These are phyloP conservation scores for Chrysomela aeneicollis DNA, from an alignment of 2,888 invertebrate genomes.

Conservation along the genomic window DNA sequence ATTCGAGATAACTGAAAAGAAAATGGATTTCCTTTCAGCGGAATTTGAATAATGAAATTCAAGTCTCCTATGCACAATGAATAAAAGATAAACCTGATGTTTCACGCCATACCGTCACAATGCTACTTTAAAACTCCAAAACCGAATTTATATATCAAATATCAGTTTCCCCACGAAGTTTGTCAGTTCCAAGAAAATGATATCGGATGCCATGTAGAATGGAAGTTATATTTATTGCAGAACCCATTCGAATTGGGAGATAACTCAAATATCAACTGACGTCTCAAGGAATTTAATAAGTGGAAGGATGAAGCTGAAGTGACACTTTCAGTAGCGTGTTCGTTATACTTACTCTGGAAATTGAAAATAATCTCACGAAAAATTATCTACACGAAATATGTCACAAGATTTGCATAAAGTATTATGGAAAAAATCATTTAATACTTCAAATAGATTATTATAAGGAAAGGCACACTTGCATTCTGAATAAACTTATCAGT, in stretches of 20 bases:
- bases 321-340: too few relatives aligned
- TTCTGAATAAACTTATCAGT: too few relatives aligned
- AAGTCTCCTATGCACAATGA: slow-evolving; percentile 16
- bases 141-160: slow-evolving; percentile 22
- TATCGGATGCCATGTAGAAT: slow-evolving; percentile 1
- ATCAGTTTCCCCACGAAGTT: slow-evolving; percentile 14
- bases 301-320: too few relatives aligned
- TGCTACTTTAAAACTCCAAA: slow-evolving; percentile 16
- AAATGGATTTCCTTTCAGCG: slow-evolving; percentile 1
- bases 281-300: too few relatives aligned
- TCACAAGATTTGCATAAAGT: too few relatives aligned
- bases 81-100: slow-evolving; percentile 25
- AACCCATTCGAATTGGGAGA: not conserved
- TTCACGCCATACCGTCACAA: slow-evolving; percentile 17
- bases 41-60: slow-evolving; percentile 22
- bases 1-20: slow-evolving; percentile 6
- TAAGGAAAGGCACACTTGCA: too few relatives aligned
- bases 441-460: too few relatives aligned
- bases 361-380: too few relatives aligned
- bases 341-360: too few relatives aligned
- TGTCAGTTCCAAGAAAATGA: slow-evolving; percentile 18
- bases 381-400: too few relatives aligned
- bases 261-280: not conserved
- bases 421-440: too few relatives aligned
- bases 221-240: not conserved